Base-by-base conservation (phyloP, 2,797 vertebrate genomes). In the Orestias chungarensis region DNA sequence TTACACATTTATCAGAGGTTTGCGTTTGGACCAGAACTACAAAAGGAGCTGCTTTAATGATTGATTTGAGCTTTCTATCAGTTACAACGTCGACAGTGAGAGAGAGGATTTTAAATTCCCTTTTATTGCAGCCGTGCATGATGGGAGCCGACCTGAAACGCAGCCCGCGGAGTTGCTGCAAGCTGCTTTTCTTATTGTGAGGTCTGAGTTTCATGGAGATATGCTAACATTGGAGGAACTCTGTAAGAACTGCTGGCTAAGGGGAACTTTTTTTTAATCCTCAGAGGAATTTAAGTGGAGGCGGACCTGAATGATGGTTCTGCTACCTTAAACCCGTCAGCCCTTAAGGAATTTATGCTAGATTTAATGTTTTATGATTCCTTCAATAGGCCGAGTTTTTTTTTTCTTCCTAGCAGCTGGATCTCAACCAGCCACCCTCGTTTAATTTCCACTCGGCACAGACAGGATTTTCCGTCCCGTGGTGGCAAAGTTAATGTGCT, bases 81-180 rank as follows among this genome's bases (percentile, higher is more conserved):
- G 59, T 38, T 14, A 6, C 33, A 12, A 61, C 33, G 6, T 33
- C 38, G 23, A n/a, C 57, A 38, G 57, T 12, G 33, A 33, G 33
- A 61, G 33, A 33, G 33, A 61, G 57, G 57, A 38, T 61, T 61
- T 61, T 61, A 38, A 2, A 61, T 61, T 23, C 33, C 0, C 1
- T 62, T 62, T 40, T 23, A 59, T 10, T 29, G 33, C 64, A 44
- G 61, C 75, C 29, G 33, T 71, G 69, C 68, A 69, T 14, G 43
- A 25, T 70, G 67, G 72, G 73, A 72, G 2, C 33, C 33, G 49
- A 68, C 49, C 33, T 6, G 33, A 23, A n/a, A 35, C 57, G 57
- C 23, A 12, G 55, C 4, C 57, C 40, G 57, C 33, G 38, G 59
- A 61, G 29, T 35, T 40, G 4, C 59, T 40, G 59, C 59, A n/a